phyloP scores from a whole-genome alignment of 2,888 invertebrate genomes.

The Arge pagana region DNA sequence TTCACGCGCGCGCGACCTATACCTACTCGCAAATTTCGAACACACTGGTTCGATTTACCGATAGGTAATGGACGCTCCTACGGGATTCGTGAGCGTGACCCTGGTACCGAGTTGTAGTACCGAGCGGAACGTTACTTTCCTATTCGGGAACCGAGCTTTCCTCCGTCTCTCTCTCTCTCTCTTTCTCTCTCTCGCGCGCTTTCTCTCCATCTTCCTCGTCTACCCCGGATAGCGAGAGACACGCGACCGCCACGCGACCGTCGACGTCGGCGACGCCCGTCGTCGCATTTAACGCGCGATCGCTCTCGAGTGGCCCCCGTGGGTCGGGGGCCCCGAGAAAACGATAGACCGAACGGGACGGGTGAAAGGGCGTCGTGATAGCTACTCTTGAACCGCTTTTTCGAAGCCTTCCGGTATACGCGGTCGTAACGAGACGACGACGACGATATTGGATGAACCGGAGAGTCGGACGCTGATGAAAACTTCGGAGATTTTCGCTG shows the following conservation, averaged over 20 bases:
- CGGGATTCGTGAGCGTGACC: too few species aligned
- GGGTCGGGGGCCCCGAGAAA: neutral
- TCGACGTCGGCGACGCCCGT: slow-evolving; percentile 48
- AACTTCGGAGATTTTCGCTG: too few species aligned
- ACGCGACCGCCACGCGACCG: slow-evolving; percentile 51
- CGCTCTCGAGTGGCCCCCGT: slow-evolving; percentile 25
- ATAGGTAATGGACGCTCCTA: too few species aligned
- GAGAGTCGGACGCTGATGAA: too few species aligned
- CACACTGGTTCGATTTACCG: too few species aligned
- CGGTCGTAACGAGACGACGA: neutral
- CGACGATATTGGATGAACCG: slow-evolving; percentile 15
- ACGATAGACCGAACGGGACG: too few species aligned
- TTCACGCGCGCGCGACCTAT: slow-evolving; percentile 18
- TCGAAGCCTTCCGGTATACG: slow-evolving; percentile 11
- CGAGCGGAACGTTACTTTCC: too few species aligned
- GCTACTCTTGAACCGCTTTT: slow-evolving; percentile 16
- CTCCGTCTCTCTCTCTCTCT: neutral
- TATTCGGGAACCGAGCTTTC: too few species aligned
- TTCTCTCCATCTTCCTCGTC: slow-evolving; percentile 11
- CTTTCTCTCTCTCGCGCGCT: slow-evolving; percentile 1
- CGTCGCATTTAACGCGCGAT: slow-evolving; percentile 55
- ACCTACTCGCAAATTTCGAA: neutral
- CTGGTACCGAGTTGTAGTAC: too few species aligned
- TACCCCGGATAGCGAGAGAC: slow-evolving; percentile 34
- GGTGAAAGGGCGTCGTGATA: too few species aligned